Evolutionary conservation across 2,888 invertebrate genomes (phyloP), one percentile per base, ranked within the genome.

Genomic region (Cheilosia pagana): DNA sequence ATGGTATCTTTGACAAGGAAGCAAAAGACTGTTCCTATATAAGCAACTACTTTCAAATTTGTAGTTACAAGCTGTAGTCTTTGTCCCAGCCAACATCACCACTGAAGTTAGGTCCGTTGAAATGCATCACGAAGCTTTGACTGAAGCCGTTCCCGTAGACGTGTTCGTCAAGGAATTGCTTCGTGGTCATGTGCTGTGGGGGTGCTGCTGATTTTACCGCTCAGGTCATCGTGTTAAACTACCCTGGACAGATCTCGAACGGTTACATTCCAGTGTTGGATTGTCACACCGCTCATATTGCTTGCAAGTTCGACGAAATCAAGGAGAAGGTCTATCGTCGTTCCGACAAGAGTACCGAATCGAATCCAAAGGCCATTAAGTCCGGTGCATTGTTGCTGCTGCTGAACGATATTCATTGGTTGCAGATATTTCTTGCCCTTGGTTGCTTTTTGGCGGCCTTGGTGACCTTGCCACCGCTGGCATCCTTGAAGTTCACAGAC

Each of bases 31-130:
- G 8, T 8, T 8, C 28, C 28, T 28, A 28, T 8, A 2, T 28
- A 28, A 28, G 8, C 28, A 8, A 28, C 2, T 8, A 28, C 2
- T 8, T 1, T 2, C 8, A 8, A 28, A 8, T 28, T 28, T 8
- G 1, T 28, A 28, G 0, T 28, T 28, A n/a, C n/a, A n/a, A n/a
- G 96, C 99, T 87, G 99, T 99, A 78, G 98, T 98, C 16, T 99
- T 99, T 90, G 99, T 99, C 72, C 99, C 99, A 39, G 96, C 96
- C 88, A 97, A 96, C 93, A 94, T 99, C 91, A 98, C 98, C 92
- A 99, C 99, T 96, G 99, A 99, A 95, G 98, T 99, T 35, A 99
- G 99, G 93, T 99, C 99, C 85, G 99, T 99, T 88, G 99, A 99
- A 94, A 99, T 99, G 99, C 99, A 99, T 94, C 99, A 99, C 95